These are phyloP conservation scores for Sylvicola fuscatus DNA, from an alignment of 2,888 invertebrate species.

Conservation along the genomic window DNA sequence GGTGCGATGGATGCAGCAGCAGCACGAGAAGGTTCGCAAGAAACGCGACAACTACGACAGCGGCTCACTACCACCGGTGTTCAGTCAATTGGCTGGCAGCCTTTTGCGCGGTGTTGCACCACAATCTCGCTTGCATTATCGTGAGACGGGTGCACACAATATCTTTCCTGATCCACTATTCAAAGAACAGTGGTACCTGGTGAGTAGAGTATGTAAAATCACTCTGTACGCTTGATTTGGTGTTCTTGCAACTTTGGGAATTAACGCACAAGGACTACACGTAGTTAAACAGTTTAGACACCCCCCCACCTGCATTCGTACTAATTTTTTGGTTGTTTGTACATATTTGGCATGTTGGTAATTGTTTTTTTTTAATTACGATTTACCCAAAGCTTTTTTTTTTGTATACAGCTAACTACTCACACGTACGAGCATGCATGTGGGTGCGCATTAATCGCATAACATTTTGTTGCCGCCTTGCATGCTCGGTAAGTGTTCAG, in stretches of 20 bases:
- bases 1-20: constrained; percentile 90
- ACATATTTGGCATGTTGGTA: too few relatives aligned
- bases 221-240: constrained; percentile 7
- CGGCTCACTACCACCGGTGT: constrained; percentile 6
- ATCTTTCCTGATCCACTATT: constrained; percentile 81
- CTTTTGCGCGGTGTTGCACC: constrained; percentile 9
- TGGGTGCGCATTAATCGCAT: too few relatives aligned
- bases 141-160: constrained; percentile 28
- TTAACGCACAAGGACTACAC: too few relatives aligned
- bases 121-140: constrained; percentile 19
- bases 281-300: too few relatives aligned
- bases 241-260: constrained; percentile 2
- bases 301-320: too few relatives aligned
- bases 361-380: too few relatives aligned
- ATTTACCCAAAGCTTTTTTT: too few relatives aligned
- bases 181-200: constrained; percentile 95
- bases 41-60: constrained; percentile 58
- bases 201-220: constrained; percentile 37
- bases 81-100: constrained; percentile 9
- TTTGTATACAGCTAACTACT: too few relatives aligned
- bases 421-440: too few relatives aligned
- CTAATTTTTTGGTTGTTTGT: too few relatives aligned
- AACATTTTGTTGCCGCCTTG: too few relatives aligned
- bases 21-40: constrained; percentile 64
- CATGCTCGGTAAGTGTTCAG: too few relatives aligned